These are phyloP conservation scores for Gavia stellata DNA, from an alignment of 2,113 vertebrate genomes.

Conservation along the genomic window DNA sequence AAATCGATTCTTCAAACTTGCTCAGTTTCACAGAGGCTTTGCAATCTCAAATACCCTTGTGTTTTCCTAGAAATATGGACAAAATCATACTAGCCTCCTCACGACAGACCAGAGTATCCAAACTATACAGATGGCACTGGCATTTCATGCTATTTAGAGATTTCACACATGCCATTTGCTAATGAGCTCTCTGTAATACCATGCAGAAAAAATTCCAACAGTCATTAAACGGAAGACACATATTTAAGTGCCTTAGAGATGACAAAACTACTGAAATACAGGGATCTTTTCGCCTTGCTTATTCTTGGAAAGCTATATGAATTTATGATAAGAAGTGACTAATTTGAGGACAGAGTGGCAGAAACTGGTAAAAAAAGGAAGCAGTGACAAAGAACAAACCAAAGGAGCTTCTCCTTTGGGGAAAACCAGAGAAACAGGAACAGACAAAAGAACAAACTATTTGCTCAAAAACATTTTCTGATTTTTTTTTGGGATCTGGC, in stretches of 20 bases:
- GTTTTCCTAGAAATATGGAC: background rate
- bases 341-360: background rate
- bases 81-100: background rate
- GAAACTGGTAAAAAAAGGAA: background rate
- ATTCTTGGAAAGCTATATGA: background rate
- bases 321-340: background rate
- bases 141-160: background rate
- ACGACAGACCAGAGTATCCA: background rate
- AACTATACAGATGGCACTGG: slow-evolving; percentile 30
- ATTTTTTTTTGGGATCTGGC: background rate
- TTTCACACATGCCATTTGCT: slow-evolving; percentile 13
- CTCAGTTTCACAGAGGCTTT: background rate
- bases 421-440: background rate
- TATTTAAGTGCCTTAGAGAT: background rate
- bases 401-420: background rate
- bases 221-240: background rate
- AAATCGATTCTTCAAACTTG: background rate
- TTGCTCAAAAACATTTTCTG: background rate
- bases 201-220: background rate
- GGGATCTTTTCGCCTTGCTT: background rate
- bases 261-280: background rate
- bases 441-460: rapidly evolving
- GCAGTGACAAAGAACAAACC: background rate
- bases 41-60: background rate
- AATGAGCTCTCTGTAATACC: background rate